A percentile compares a stretch with the other conserved stretches of the same genome.
Conservation (phyloP, 30 jellyfish, hydroid and myxozoan genomes). For the Turritopsis rubra region DNA sequence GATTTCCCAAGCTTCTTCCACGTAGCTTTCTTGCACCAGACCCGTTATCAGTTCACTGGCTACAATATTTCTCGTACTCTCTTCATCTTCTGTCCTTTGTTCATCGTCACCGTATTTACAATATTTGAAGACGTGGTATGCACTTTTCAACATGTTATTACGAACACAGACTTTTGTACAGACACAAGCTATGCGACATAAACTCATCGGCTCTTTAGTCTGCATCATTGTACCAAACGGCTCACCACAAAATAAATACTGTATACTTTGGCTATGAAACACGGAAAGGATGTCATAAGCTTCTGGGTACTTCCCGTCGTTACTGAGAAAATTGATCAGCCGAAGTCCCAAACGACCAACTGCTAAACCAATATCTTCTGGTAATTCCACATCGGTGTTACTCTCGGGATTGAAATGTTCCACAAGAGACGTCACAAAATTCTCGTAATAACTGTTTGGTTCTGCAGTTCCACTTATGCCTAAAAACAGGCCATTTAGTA, state of each 20-base stretch:
- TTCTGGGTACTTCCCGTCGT: constrained; percentile 1
- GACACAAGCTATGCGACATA: neutral
- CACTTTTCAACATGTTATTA: neutral
- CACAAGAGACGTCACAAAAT: neutral
- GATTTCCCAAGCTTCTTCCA: neutral
- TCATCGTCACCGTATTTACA: neutral
- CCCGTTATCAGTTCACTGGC: neutral
- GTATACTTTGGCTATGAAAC: neutral
- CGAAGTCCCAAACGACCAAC: constrained; percentile 15
- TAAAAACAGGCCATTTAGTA: neutral
- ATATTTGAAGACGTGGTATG: neutral
- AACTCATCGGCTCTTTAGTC: neutral
- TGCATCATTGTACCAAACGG: constrained; percentile 17
- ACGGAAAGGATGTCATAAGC: neutral
- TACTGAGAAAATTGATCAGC: neutral
- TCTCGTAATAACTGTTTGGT: neutral
- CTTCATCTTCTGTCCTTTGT: neutral
- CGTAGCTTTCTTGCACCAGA: neutral
- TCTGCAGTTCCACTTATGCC: neutral
- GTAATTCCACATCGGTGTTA: neutral
- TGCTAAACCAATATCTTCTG: constrained; percentile 4
- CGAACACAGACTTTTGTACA: constrained; percentile 5
- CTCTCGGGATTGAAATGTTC: neutral
- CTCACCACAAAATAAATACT: neutral
- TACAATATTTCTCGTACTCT: neutral